phyloP scores from a whole-genome alignment of 2,113 vertebrate genomes.

The Corvus cornix region DNA sequence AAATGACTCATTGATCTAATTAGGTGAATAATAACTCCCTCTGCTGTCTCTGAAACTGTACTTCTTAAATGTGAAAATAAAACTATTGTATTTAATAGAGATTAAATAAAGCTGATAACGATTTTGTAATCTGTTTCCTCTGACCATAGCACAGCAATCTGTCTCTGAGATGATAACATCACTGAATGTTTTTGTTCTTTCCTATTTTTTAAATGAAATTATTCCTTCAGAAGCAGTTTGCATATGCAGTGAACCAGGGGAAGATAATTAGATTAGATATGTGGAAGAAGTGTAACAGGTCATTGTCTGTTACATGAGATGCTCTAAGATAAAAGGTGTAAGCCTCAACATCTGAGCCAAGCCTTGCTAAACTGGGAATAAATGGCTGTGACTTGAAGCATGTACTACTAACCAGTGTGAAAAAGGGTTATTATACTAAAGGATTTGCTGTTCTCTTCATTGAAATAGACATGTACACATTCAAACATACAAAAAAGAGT shows the following conservation, averaged over 20 bases:
- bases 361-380: background rate
- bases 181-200: background rate
- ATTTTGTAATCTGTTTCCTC: background rate
- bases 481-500: background rate
- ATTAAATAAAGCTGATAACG: background rate
- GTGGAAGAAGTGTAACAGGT: background rate
- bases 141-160: background rate
- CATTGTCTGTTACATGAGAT: background rate
- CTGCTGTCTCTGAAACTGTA: background rate
- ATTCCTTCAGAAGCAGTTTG: background rate
- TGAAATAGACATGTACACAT: background rate
- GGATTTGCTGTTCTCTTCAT: background rate
- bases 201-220: background rate
- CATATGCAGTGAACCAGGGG: background rate
- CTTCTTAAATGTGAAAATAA: background rate
- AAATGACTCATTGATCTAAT: background rate
- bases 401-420: background rate
- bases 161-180: background rate
- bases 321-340: background rate
- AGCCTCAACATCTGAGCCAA: background rate
- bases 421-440: background rate
- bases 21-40: background rate
- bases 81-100: background rate
- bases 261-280: background rate
- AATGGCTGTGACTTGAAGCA: background rate